These are phyloP conservation scores for Gila robusta DNA, from an alignment of 2,797 vertebrate species.

Conservation along the genomic window DNA sequence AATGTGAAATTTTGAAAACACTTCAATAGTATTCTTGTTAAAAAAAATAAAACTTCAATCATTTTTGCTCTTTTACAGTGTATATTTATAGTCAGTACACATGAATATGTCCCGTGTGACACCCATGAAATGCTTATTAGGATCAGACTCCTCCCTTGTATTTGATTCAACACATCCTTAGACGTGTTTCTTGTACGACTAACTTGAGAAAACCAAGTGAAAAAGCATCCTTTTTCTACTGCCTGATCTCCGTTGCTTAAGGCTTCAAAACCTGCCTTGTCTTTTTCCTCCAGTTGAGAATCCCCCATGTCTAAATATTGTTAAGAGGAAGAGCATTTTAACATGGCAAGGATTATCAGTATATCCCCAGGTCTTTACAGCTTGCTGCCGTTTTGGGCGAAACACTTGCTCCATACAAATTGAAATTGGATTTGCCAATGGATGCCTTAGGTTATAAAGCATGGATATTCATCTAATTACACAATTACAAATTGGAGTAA, in stretches of 20 bases:
- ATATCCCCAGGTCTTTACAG: constrained; percentile 79
- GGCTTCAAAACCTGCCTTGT: constrained; percentile 62
- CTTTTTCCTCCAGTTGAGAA: constrained; percentile 65
- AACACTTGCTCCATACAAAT: constrained; percentile 82
- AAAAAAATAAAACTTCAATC: too few species aligned
- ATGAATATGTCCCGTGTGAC: neutral
- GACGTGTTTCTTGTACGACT: neutral
- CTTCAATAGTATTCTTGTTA: neutral
- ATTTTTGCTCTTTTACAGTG: neutral
- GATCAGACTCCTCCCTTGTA: neutral
- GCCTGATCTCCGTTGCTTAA: constrained; percentile 48
- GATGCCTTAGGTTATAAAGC: constrained; percentile 86
- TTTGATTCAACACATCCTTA: neutral
- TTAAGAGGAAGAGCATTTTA: constrained; percentile 75
- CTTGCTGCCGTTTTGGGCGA: constrained; percentile 80
- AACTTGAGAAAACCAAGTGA: constrained; percentile 12
- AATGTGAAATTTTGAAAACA: neutral
- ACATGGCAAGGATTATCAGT: constrained; percentile 81
- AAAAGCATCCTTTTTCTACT: constrained; percentile 14
- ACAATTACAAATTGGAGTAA: constrained; percentile 81
- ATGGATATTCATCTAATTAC: constrained; percentile 87
- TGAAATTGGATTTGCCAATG: constrained; percentile 86
- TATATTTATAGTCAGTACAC: neutral
- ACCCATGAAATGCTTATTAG: neutral
- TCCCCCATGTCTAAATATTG: constrained; percentile 75